These are phyloP conservation scores for Cerastoderma edule DNA, from an alignment of 2,888 invertebrate species.

Conservation along the genomic window DNA sequence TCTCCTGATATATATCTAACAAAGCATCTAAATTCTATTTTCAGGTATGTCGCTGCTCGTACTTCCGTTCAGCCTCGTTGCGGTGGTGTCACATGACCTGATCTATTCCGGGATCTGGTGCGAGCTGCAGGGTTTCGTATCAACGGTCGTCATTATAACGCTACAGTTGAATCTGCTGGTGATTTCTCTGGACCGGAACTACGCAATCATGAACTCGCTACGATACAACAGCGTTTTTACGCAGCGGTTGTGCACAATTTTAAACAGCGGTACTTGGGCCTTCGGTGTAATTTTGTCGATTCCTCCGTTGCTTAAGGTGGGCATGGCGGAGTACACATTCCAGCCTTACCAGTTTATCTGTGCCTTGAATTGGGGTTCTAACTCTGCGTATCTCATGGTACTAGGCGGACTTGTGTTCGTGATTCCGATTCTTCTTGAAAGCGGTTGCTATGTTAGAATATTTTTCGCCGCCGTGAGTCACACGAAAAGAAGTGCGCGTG, in stretches of 20 bases:
- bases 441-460: constrained; percentile 70
- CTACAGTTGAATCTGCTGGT: constrained; percentile 65
- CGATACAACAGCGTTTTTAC: constrained; percentile 72
- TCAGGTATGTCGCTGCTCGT: constrained; percentile 67
- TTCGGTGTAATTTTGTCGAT: constrained; percentile 61
- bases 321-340: constrained; percentile 55
- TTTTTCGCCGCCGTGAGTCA: constrained; percentile 72
- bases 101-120: constrained; percentile 61
- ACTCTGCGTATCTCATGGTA: constrained; percentile 44
- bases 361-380: constrained; percentile 55
- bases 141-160: constrained; percentile 64
- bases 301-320: constrained; percentile 65
- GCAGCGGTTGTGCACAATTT: constrained; percentile 58
- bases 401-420: constrained; percentile 53
- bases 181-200: constrained; percentile 73
- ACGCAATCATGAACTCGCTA: constrained; percentile 73
- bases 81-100: constrained; percentile 56
- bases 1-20: no score
- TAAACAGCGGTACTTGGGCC: constrained; percentile 62
- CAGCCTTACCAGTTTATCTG: constrained; percentile 65
- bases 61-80: constrained; percentile 66
- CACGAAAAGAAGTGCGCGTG: constrained; percentile 60
- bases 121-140: constrained; percentile 65
- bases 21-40: constrained; percentile 20
- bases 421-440: constrained; percentile 63